phyloP scores from a whole-genome alignment of 2,888 invertebrate genomes.

The Phasia obesa region DNA sequence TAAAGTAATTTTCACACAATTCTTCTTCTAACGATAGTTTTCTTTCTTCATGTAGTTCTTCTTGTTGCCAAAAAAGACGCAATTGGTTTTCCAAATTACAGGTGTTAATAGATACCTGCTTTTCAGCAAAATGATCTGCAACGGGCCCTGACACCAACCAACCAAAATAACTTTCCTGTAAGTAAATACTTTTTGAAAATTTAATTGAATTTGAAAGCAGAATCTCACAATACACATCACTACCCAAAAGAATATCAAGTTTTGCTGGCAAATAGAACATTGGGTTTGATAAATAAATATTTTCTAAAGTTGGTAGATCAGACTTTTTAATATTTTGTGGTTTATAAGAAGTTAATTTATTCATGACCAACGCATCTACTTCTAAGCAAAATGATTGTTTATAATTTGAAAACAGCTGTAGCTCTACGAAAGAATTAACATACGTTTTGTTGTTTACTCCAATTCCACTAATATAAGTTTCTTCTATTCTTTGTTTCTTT shows the following conservation, averaged over 20 bases:
- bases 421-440: slow-evolving; percentile 17
- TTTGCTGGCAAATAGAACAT: slow-evolving; percentile 33
- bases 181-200: slow-evolving; percentile 23
- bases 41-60: slow-evolving; percentile 14
- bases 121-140: slow-evolving; percentile 7
- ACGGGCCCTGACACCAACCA: slow-evolving; percentile 34
- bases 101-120: slow-evolving; percentile 7
- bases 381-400: slow-evolving; percentile 11
- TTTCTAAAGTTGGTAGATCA: not conserved
- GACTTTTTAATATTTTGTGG: not conserved
- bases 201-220: too few species aligned
- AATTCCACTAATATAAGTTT: slow-evolving; percentile 35
- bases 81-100: slow-evolving; percentile 36
- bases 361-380: not conserved
- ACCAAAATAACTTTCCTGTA: slow-evolving; percentile 52
- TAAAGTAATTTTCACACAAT: slow-evolving; percentile 46
- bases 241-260: slow-evolving; percentile 44
- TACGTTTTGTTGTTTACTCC: slow-evolving; percentile 3
- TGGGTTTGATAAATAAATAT: slow-evolving; percentile 37
- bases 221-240: slow-evolving; percentile 25
- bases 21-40: slow-evolving; percentile 26
- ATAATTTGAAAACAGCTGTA: slow-evolving; percentile 21
- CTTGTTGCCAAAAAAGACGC: slow-evolving; percentile 43
- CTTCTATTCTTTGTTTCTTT: slow-evolving; percentile 22
- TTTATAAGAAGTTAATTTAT: slow-evolving; percentile 22